These are phyloP conservation scores for Pandemis corylana DNA, from an alignment of 2,888 invertebrate species.

Conservation along the genomic window DNA sequence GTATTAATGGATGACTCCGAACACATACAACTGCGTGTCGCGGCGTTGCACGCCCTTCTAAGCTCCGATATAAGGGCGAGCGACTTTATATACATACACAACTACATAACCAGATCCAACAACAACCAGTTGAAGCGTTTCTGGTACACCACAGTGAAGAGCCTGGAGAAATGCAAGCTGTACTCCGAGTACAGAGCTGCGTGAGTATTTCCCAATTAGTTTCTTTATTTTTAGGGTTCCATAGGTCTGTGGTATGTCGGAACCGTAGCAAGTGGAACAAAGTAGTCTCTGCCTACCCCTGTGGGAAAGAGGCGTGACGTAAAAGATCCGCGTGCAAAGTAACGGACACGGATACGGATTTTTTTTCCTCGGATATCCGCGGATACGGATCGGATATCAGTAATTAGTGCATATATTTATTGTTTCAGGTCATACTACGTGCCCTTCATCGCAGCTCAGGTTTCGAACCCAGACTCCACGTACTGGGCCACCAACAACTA, in stretches of 20 bases:
- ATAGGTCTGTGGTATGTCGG: too few relatives aligned
- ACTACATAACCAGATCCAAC: constrained; percentile 86
- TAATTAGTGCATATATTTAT: too few relatives aligned
- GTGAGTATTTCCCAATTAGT: constrained; percentile 75
- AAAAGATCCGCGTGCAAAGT: too few relatives aligned
- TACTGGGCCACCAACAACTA: constrained; percentile 90
- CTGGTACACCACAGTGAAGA: constrained; percentile 89
- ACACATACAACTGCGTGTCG: constrained; percentile 87
- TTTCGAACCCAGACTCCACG: constrained; percentile 83
- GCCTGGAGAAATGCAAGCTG: constrained; percentile 86
- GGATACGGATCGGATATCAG: too few relatives aligned
- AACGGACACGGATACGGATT: too few relatives aligned
- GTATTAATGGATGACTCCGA: constrained; percentile 88
- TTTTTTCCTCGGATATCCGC: too few relatives aligned
- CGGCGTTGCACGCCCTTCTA: constrained; percentile 87
- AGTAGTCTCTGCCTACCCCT: too few relatives aligned
- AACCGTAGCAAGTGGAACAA: too few relatives aligned
- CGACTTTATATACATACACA: constrained; percentile 88
- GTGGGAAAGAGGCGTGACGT: too few relatives aligned
- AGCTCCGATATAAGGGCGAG: constrained; percentile 87
- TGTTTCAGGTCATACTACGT: constrained; percentile 85
- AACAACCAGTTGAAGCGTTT: constrained; percentile 88
- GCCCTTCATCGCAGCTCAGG: constrained; percentile 87
- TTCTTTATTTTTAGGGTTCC: too few relatives aligned
- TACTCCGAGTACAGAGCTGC: constrained; percentile 88